Base-by-base conservation (phyloP, 2,113 vertebrate genomes). In the Fulica atra region DNA sequence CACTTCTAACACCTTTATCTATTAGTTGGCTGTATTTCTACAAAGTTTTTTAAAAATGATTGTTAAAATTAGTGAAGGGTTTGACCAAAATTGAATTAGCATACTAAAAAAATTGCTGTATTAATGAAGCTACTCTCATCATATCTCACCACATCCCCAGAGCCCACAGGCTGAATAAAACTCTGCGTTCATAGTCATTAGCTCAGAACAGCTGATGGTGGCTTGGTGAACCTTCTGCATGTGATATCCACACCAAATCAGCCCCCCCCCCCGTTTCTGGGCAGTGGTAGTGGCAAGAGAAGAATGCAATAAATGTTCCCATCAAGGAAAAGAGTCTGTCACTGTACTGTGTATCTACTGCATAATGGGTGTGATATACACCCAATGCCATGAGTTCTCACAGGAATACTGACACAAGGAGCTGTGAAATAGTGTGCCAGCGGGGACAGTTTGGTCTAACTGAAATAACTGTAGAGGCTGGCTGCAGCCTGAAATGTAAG, bases 321-420 rank as follows among this genome's bases (percentile, higher is more conserved):
- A 46, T 57, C 16, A 26, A 84, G 53, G 48, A 73, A 77, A 70
- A 13, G 16, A 50, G 25, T 65, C 12, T 81, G 1, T 72, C 42
- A 57, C 35, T 57, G 50, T 15, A 20, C 25, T 29, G 31, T 50
- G 6, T 72, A 56, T 56, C 17, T 73, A 13, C 46, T 35, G 51
- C 53, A 0, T 16, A 65, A 42, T 0, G 0, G 59, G 35, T 72
- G 35, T 89, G 51, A 61, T 70, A 19, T 3, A 38, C 9, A 77
- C 10, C 54, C 29, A 10, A 2, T 7, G 69, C 11, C 26, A 9
- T 21, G 71, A 64, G 38, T 73, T 69, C 56, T 61, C 24, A 17
- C 65, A 31, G 73, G 82, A 95, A 76, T 36, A 35, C 23, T 74
- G 74, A 63, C 70, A 84, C 12, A 23, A 66, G 56, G 13, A 86